phyloP scores from a whole-genome alignment of 2,113 vertebrate species.

The Noctilio leporinus region DNA sequence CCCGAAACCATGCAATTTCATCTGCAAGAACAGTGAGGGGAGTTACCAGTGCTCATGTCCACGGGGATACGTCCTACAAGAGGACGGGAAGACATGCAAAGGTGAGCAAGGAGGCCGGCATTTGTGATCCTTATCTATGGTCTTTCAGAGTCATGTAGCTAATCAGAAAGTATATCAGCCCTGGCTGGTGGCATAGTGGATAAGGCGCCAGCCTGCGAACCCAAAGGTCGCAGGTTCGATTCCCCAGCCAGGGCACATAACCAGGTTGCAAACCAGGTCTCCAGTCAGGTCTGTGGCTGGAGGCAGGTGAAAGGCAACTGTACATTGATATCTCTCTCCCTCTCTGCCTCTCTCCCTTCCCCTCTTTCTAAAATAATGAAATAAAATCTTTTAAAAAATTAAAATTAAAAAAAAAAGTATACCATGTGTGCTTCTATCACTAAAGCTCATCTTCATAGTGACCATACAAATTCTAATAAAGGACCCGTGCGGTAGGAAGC shows the following conservation, averaged over 20 bases:
- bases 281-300: no score
- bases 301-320: no score
- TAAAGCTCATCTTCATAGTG: not conserved
- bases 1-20: conserved; percentile 89
- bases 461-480: not conserved
- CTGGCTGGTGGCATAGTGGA: no score
- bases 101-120: conserved; percentile 62
- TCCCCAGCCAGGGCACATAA: no score
- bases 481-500: not conserved
- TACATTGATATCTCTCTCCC: no score
- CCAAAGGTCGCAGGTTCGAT: no score
- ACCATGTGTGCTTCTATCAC: accelerated
- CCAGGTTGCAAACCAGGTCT: no score
- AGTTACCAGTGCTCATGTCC: conserved; percentile 88
- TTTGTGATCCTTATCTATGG: accelerated
- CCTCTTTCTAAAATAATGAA: no score
- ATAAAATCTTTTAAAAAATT: no score
- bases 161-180: accelerated
- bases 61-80: conserved; percentile 83
- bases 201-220: no score
- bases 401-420: no score
- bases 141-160: not conserved
- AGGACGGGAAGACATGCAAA: conserved; percentile 87
- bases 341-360: no score
- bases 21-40: conserved; percentile 88